Evolutionary conservation across 1,140 invertebrate genomes (phyloP), one percentile per base, ranked within the genome.

Genomic region (Lordiphosa collinella): DNA sequence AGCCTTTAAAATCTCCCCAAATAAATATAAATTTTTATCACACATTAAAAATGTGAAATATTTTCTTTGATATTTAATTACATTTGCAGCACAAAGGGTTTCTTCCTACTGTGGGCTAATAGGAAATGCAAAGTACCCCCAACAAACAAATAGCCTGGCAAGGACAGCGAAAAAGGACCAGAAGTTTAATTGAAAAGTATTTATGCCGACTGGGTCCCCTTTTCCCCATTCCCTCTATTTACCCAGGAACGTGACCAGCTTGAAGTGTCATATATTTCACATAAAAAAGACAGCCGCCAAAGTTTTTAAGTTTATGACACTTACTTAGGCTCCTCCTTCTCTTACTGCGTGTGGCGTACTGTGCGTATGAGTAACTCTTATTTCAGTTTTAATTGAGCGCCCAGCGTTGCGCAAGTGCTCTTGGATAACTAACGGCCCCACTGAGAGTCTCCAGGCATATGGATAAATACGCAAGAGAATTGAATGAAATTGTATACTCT

Each of bases 401-500:
- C 29, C 35, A 46, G 68, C 73, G 73, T 57, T 76, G 72, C 74
- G 74, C 74, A 76, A 78, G 67, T 78, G 67, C 72, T 63, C 51
- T 70, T 35, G 56, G 8, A 58, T 49, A 54, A 41, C 49, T 36
- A 74, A 80, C 41, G 32, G 56, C 36, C 14, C 69, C 60, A 46
- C 43, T 5, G 70, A 67, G 75, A 74, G 50, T 31, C 10, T 16
- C 11, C 6, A n/a, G 29, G 14, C 78, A 84, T 73, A 84, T 84
- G 78, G 68, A 49, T 22, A 43, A 64, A 40, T 50, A 36, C 72
- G 14, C 73, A 46, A 55, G 69, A 63, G 74, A 73, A 68, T 55
- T 64, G 72, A 52, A 40, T 64, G 78, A 53, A 48, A 82, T 43
- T 34, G 7, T 18, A 78, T 18, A 78, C 48, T 53, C 79, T 84